Evolutionary conservation across 2,797 vertebrate species (phyloP).

Genomic region (Heliangelus exortis): DNA sequence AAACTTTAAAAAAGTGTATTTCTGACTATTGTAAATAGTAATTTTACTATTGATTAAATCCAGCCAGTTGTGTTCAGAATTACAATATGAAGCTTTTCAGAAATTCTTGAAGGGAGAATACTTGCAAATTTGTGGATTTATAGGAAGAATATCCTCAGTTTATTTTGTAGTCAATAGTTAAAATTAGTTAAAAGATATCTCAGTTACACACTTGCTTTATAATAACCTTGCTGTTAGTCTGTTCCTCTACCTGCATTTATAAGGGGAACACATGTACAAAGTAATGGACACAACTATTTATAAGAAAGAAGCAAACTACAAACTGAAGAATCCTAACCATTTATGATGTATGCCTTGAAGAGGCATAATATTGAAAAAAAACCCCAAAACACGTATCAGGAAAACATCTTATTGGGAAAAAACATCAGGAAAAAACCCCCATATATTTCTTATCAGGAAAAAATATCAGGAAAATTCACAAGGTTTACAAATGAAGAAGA

Average conservation of each 20-base stretch:
- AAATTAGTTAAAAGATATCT: neutral
- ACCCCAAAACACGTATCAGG: too few species aligned
- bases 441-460: too few species aligned
- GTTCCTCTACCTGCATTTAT: neutral
- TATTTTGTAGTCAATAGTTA: neutral
- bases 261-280: neutral
- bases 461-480: neutral
- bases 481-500: neutral
- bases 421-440: neutral
- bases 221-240: neutral
- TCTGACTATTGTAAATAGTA: neutral
- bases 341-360: neutral
- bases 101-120: neutral
- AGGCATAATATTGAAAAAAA: neutral
- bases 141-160: neutral
- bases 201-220: neutral
- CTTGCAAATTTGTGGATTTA: neutral
- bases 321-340: neutral
- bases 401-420: too few species aligned
- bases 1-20: neutral
- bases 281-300: neutral
- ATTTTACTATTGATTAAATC: neutral
- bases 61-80: neutral
- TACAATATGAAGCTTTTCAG: neutral
- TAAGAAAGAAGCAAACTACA: neutral